A percentile compares a stretch with the other conserved stretches of the same genome.
These are phyloP conservation scores for Trachelipus rathkii DNA, from an alignment of 1,140 invertebrate genomes.

Conservation along the genomic window DNA sequence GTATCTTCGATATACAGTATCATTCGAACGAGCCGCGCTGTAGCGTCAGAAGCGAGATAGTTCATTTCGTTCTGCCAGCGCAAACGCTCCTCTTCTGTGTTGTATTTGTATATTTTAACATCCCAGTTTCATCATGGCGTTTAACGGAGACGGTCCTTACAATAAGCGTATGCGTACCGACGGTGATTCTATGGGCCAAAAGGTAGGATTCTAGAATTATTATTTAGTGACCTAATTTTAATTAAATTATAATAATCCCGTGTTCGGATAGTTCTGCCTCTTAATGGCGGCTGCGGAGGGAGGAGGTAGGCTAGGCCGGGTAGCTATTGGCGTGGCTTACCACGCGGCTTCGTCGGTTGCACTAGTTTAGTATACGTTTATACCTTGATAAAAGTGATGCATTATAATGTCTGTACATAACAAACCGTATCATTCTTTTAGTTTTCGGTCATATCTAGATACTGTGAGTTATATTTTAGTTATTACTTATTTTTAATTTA, in stretches of 20 bases:
- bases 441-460: neutral
- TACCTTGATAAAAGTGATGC: constrained; percentile 12
- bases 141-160: constrained; percentile 57
- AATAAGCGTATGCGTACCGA: constrained; percentile 55
- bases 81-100: neutral
- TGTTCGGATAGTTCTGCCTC: constrained; percentile 7
- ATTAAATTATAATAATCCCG: neutral
- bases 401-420: constrained; percentile 5
- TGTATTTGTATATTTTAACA: constrained; percentile 18
- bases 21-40: neutral
- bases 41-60: constrained; percentile 1
- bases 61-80: constrained; percentile 3
- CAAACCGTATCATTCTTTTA: neutral
- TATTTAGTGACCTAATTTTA: neutral
- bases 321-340: neutral
- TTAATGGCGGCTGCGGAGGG: neutral
- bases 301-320: neutral
- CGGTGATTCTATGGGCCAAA: constrained; percentile 55
- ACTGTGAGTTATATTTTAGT: neutral
- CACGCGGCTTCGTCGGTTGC: constrained; percentile 9
- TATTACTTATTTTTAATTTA: too few relatives aligned
- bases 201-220: constrained; percentile 47
- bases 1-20: too few relatives aligned
- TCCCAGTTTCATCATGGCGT: constrained; percentile 53
- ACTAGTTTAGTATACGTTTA: constrained; percentile 2